Conservation (phyloP, 2,113 vertebrate genomes). For the Phalacrocorax aristotelis region DNA sequence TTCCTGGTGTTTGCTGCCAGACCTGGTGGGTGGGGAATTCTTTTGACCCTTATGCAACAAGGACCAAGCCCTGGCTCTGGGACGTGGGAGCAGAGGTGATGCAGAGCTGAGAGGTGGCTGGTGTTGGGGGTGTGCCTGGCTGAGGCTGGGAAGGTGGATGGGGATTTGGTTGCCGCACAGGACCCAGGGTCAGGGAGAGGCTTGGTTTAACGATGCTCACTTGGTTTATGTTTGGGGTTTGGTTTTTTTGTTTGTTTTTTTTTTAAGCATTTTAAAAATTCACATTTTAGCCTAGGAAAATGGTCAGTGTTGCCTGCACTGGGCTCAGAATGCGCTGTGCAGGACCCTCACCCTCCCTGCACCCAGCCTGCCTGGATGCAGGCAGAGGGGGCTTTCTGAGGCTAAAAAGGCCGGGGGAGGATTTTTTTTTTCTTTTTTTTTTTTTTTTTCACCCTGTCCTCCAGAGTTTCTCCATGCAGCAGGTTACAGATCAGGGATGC, state of each 20-base stretch:
- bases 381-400: neutral
- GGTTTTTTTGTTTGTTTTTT: neutral
- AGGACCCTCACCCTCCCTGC: fast-evolving
- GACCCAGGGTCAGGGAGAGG: neutral
- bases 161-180: neutral
- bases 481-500: neutral
- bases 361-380: neutral
- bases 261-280: neutral
- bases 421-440: neutral
- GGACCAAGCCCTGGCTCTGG: neutral
- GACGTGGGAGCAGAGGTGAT: neutral
- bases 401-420: neutral
- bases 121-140: neutral
- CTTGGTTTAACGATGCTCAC: fast-evolving
- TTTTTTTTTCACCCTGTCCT: neutral
- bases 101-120: neutral
- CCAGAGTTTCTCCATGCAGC: neutral
- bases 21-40: neutral
- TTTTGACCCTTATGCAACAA: neutral
- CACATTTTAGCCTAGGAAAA: neutral
- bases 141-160: neutral
- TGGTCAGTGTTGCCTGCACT: fast-evolving
- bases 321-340: neutral
- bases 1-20: constrained; percentile 16
- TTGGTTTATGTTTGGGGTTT: neutral